A percentile compares a stretch with the other conserved stretches of the same genome.
Conservation (phyloP, 2,113 vertebrate species). For the Notarius quadriscutis region DNA sequence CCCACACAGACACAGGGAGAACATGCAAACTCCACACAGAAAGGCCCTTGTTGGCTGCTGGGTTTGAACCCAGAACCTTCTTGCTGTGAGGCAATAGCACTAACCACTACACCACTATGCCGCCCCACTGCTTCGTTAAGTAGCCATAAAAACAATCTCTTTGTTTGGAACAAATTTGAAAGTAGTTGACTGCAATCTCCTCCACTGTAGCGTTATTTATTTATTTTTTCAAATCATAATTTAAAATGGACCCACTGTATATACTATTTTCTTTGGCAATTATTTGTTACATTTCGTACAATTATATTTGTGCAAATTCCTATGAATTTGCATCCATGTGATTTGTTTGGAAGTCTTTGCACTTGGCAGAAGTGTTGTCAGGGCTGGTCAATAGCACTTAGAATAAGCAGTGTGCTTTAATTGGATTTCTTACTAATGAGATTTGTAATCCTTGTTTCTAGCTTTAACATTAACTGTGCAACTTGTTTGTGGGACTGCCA, state of each 20-base stretch:
- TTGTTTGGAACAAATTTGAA: neutral
- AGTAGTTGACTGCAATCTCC: neutral
- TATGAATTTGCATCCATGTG: neutral
- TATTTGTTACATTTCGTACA: neutral
- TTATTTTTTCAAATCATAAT: neutral
- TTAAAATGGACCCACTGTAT: neutral
- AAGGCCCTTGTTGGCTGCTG: no score
- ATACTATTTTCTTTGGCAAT: neutral
- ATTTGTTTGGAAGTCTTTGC: neutral
- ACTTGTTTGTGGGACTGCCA: constrained; percentile 15
- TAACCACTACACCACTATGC: no score
- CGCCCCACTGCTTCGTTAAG: neutral
- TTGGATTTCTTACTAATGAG: constrained; percentile 16
- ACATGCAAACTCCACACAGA: no score
- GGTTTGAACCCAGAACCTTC: no score
- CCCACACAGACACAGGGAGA: no score
- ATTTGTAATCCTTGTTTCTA: neutral
- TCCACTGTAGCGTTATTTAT: neutral
- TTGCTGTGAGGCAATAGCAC: no score
- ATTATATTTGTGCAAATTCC: neutral
- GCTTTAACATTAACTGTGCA: constrained; percentile 15
- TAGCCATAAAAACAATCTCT: neutral
- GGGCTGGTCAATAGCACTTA: neutral
- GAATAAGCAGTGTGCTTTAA: constrained; percentile 6
- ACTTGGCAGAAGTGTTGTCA: neutral